Percentiles rank a stretch among this genome's conserved stretches.
These are phyloP conservation scores for Hedya salicella DNA, from an alignment of 2,888 invertebrate species.

Conservation along the genomic window DNA sequence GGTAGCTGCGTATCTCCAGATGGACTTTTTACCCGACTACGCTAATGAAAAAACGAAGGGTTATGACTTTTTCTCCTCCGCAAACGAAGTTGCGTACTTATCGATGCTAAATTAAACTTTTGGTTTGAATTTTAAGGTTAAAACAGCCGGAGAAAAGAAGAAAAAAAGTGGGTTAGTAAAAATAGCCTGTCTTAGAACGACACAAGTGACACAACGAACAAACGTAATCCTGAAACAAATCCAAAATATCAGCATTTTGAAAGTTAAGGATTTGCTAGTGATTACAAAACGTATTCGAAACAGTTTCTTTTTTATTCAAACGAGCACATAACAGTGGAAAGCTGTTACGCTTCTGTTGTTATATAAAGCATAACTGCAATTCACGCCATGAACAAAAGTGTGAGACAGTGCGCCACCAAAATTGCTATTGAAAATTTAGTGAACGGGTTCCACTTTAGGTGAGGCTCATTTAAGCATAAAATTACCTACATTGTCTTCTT, in stretches of 20 bases:
- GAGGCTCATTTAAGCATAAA: slow-evolving; percentile 83
- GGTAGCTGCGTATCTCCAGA: too few relatives aligned
- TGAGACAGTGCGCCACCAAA: slow-evolving; percentile 69
- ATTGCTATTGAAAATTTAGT: slow-evolving; percentile 81
- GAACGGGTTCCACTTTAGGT: slow-evolving; percentile 79
- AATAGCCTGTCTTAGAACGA: too few relatives aligned
- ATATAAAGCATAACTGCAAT: slow-evolving; percentile 81
- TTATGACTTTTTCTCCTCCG: too few relatives aligned
- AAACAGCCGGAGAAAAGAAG: too few relatives aligned
- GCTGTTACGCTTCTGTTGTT: slow-evolving; percentile 77
- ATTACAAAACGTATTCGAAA: slow-evolving; percentile 56
- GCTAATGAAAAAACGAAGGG: too few relatives aligned
- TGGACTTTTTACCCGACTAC: too few relatives aligned
- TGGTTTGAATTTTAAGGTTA: too few relatives aligned
- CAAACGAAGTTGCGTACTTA: too few relatives aligned
- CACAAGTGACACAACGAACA: too few relatives aligned
- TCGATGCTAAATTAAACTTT: too few relatives aligned
- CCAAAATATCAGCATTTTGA: slow-evolving; percentile 48
- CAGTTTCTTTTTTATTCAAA: slow-evolving; percentile 59
- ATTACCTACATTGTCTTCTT: slow-evolving; percentile 79
- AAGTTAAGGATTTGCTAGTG: slow-evolving; percentile 59
- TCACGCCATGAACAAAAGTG: slow-evolving; percentile 74
- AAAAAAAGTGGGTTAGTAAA: too few relatives aligned
- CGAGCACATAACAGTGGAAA: slow-evolving; percentile 69
- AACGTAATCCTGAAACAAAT: too few relatives aligned